Base-by-base conservation (phyloP, 2,113 vertebrate genomes). In the Oncorhynchus masou region DNA sequence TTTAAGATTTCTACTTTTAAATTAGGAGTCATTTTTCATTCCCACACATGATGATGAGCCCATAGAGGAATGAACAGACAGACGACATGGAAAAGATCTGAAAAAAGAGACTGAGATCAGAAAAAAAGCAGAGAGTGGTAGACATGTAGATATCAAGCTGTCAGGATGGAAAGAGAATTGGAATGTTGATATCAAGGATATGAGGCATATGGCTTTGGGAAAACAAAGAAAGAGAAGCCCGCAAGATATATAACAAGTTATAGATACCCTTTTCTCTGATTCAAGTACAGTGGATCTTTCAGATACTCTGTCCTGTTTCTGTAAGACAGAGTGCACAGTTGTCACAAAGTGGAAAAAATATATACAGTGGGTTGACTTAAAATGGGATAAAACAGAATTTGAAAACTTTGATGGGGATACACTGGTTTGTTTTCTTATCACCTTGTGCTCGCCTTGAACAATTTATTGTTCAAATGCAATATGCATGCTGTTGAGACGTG, bases 241-340 rank as follows among this genome's bases (percentile, higher is more conserved):
- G 6, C 24, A 66, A 20, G 29, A 70, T 51, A 3, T 54, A n/a
- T 51, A 34, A 74, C 24, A 64, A 67, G 25, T 59, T 59, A 75
- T 45, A 92, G 92, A 0, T 91, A 99, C 97, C 94, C 93, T 94
- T 89, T 96, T 98, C 90, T 99, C 97, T 59, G 94, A 87, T 82
- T 98, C 97, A 81, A 96, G 92, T 81, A 93, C 89, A 74, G 94
- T 91, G n/a, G 96, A 95, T 77, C 95, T 94, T 89, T 97, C 96
- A 78, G 95, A 94, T 83, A 95, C 93, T 86, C 95, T 95, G 89
- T 98, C 95, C 16, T 97, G 96, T 81, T 95, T 98, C 95, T 99
- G 89, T 80, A 91, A 90, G 65, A 76, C 11, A 90, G 67, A 87
- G 72, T 1, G 5, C 7, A 25, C 6, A 16, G 70, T 85, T 77